phyloP scores from a whole-genome alignment of 2,113 vertebrate genomes.

The Anas platyrhynchos region DNA sequence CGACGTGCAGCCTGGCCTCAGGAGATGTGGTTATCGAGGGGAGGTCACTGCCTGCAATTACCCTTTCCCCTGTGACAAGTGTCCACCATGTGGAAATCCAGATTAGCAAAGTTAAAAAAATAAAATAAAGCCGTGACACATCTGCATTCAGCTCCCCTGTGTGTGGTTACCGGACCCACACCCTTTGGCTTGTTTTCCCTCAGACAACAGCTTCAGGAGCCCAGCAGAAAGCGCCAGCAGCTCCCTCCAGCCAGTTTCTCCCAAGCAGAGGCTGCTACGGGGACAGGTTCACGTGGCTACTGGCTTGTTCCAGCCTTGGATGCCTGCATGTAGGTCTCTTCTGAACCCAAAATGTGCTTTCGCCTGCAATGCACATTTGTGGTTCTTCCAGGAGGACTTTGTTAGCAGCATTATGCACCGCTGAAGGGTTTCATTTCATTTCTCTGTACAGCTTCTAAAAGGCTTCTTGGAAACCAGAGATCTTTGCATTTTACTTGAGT shows the following conservation, averaged over 20 bases:
- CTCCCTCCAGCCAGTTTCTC: not conserved
- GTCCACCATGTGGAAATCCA: not conserved
- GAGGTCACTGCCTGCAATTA: not conserved
- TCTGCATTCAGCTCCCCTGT: not conserved
- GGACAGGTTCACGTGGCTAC: not conserved
- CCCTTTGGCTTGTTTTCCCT: not conserved
- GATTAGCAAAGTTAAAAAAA: not conserved
- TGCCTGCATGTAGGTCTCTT: not conserved
- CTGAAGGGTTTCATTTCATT: not conserved
- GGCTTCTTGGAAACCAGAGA: slow-evolving; percentile 43
- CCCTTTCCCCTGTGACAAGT: not conserved
- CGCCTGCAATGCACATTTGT: accelerated
- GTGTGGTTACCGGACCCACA: not conserved
- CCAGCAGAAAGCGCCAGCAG: not conserved
- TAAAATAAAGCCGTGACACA: not conserved
- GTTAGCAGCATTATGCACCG: not conserved
- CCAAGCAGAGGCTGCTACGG: not conserved
- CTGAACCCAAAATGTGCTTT: not conserved
- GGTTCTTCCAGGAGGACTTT: not conserved
- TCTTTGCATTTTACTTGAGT: slow-evolving; percentile 12
- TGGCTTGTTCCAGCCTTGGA: not conserved
- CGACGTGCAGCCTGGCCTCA: not conserved
- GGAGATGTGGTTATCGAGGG: not conserved
- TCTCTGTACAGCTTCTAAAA: slow-evolving; percentile 14
- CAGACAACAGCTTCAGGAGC: not conserved